Evolutionary conservation across 2,113 vertebrate genomes (phyloP), one percentile per base, ranked within the genome.

Genomic region (Anhinga rufa): DNA sequence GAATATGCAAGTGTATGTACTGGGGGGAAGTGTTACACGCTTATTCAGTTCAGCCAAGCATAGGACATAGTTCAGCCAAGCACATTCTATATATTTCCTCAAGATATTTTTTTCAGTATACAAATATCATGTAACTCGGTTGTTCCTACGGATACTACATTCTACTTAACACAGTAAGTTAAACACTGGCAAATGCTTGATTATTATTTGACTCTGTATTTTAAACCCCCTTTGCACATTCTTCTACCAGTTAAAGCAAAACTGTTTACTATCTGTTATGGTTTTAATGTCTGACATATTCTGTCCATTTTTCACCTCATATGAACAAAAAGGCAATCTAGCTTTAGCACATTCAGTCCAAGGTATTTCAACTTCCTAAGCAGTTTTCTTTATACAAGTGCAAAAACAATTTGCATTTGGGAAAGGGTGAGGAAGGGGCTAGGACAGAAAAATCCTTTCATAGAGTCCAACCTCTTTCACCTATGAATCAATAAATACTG

Each of bases 191-290:
- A 70, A 94, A 65, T 10, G 26, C 42, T 62, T 36, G 72, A 80
- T 95, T 79, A 61, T 61, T 77, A 92, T 93, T 91, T 77, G 81
- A 69, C 70, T 58, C 76, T 52, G 91, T 93, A 86, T 86, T 94
- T 90, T 32, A 72, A 61, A 79, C 22, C 86, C 54, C 55, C 58
- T 77, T 77, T 24, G 40, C 51, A 80, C 10, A 12, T 87, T 93
- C 70, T 91, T 90, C 51, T 66, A 85, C 32, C 64, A 25, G 48
- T 36, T 83, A 92, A 88, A 89, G 79, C 20, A 87, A 81, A 94
- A 85, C 44, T 42, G 42, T 86, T 85, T 82, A 64, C 52, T 86
- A 22, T 75, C 64, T 82, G 26, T 84, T 79, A 46, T 0, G 0
- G 66, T 85, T 82, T 55, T 88, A 76, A 76, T 31, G 46, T 76